phyloP scores from a whole-genome alignment of 2,888 invertebrate species.

The Tiphia femorata region DNA sequence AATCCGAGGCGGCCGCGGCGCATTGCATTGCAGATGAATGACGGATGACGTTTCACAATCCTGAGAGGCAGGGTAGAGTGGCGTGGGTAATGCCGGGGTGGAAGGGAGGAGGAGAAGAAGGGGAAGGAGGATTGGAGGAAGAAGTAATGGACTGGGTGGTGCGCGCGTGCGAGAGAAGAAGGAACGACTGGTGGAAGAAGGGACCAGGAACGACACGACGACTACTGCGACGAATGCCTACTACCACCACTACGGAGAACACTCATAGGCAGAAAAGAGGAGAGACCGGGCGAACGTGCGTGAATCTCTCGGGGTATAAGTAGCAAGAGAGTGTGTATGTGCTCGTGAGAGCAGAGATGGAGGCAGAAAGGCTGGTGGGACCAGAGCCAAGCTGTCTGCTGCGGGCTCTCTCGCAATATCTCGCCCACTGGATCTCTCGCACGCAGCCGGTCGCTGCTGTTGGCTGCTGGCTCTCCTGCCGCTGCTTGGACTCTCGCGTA shows the following conservation, averaged over 20 bases:
- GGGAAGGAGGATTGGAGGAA: constrained; percentile 14
- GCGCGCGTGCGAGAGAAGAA: background rate
- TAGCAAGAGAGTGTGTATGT: too few species aligned
- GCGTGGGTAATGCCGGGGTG: constrained; percentile 20
- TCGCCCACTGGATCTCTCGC: constrained; percentile 55
- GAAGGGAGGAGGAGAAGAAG: constrained; percentile 16
- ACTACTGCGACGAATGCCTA: background rate
- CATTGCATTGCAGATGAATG: constrained; percentile 38
- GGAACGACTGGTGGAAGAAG: background rate
- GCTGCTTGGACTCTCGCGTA: constrained; percentile 33
- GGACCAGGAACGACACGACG: too few species aligned
- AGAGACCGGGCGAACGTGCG: background rate
- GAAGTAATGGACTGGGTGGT: too few species aligned
- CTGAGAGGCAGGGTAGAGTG: constrained; percentile 20
- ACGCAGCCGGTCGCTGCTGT: too few species aligned
- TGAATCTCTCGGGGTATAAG: background rate
- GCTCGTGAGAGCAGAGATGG: constrained; percentile 29
- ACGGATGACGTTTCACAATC: constrained; percentile 38
- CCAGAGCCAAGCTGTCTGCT: constrained; percentile 67
- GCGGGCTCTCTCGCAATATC: constrained; percentile 44
- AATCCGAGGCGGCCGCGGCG: too few species aligned
- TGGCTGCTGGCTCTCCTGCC: too few species aligned
- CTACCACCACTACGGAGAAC: constrained; percentile 11
- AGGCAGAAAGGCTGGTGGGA: constrained; percentile 57
- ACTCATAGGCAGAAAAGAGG: background rate